These are phyloP conservation scores for Drosophila novamexicana DNA, from an alignment of 1,140 invertebrate genomes.

Conservation along the genomic window DNA sequence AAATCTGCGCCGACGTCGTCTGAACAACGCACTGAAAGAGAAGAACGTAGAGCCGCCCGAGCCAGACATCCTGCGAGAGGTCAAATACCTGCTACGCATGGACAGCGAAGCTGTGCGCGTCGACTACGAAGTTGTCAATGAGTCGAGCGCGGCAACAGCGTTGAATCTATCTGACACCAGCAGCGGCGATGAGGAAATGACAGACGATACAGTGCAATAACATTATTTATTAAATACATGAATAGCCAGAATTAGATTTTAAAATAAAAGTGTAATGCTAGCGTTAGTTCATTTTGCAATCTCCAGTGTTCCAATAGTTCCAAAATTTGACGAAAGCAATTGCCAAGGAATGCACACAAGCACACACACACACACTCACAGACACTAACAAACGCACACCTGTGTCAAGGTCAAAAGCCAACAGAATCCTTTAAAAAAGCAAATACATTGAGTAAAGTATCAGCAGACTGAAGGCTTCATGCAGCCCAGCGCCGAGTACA, in stretches of 20 bases:
- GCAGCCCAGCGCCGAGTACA: not conserved
- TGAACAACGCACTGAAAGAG: conserved; percentile 1
- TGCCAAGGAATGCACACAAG: not conserved
- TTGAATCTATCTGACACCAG: conserved; percentile 51
- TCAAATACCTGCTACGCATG: conserved; percentile 93
- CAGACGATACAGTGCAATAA: not conserved
- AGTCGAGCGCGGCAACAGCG: conserved; percentile 88
- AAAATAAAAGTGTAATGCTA: not conserved
- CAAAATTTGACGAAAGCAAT: not conserved
- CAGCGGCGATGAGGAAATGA: not conserved
- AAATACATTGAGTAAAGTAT: conserved; percentile 14
- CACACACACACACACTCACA: not conserved
- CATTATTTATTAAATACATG: not conserved
- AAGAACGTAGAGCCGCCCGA: not conserved
- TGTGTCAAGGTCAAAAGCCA: conserved; percentile 16
- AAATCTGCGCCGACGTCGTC: conserved; percentile 13
- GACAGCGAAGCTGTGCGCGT: conserved; percentile 95
- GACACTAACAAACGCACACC: not conserved
- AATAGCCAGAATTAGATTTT: not conserved
- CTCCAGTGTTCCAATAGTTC: not conserved
- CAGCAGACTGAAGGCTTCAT: not conserved
- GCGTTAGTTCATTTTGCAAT: not conserved
- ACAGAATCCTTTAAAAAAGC: not conserved
- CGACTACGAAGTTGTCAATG: conserved; percentile 95
- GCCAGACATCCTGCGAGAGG: conserved; percentile 88